Evolutionary conservation across 2,888 invertebrate species (phyloP), one percentile per base, ranked within the genome.

Genomic region (Doris montereyensis): DNA sequence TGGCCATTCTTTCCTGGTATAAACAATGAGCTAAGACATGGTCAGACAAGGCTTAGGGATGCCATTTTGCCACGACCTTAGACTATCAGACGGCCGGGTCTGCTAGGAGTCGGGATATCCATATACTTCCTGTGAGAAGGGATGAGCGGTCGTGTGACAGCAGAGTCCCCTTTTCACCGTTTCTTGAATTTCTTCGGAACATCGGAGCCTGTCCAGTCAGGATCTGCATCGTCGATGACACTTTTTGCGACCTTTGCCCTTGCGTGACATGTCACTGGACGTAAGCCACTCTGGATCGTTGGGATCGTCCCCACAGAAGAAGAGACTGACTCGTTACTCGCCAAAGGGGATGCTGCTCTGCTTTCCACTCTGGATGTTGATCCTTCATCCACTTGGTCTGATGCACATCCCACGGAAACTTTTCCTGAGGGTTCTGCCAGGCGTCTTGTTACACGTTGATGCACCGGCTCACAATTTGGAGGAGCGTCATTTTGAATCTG

Each of bases 251-350:
- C n/a, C n/a, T n/a, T n/a, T n/a, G n/a, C n/a, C n/a, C n/a, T n/a
- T n/a, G n/a, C n/a, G n/a, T n/a, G n/a, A n/a, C n/a, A n/a, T n/a
- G n/a, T n/a, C n/a, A n/a, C 71, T 24, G 52, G 75, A 10, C 8
- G 73, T 52, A 8, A 80, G 24, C 90, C 90, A 90, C 76, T 90
- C 90, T 0, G 90, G 89, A 78, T 90, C 90, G 79, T 88, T 86
- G 0, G 87, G 85, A 74, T 87, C 87, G 67, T 87, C 88, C 82
- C 82, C 0, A 83, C 58, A 10, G 81, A 81, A 3, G 89, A 87
- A 1, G 83, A 79, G 13, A 76, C 17, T 10, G 79, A 79, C 41
- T 79, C 79, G 13, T 35, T 72, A 34, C 74, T 80, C 2, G 67
- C 57, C 17, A 73, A 79, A 1, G 81, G 75, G 8, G 83, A 78